Base-by-base conservation (phyloP, 2,888 invertebrate species). In the Busseola fusca region DNA sequence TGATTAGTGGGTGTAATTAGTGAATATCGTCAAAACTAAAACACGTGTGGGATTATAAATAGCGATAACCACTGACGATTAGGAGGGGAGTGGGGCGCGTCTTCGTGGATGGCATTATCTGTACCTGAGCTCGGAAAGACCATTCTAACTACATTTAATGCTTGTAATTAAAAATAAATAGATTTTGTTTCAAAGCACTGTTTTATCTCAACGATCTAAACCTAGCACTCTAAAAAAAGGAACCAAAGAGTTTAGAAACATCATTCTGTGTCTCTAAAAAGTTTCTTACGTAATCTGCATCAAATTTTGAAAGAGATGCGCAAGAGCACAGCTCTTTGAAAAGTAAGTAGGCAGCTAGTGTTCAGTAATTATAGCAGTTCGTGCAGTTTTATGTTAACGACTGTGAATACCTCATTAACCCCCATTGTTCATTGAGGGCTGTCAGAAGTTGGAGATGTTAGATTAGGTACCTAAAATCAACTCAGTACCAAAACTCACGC, bases 321-420 rank as follows among this genome's bases (percentile, higher is more conserved):
- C 71, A 62, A 37, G 84, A 83, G 83, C 52, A 64, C 54, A 50
- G 45, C 70, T 84, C 75, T 82, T 76, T 84, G 71, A 72, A 57
- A 21, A 74, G 64, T 81, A 82, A 85, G 73, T 81, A 81, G 54
- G 67, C 72, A 74, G 69, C 56, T 71, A 76, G 50, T 52, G 73
- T 65, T 50, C 57, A 54, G 72, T 76, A 75, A 69, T 79, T 77
- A 79, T 58, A 72, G 66, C 66, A 63, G 74, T 54, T 74, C 69
- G 73, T 78, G 78, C 80, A 81, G 79, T 81, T 80, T 78, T 66
- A 75, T 75, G 63, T 79, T 71, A 80, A 77, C 76, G 78, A 63
- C 50, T 66, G 45, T 70, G 74, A 79, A 81, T 84, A 79, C 68
- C 83, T 84, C 83, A 86, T 84, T 84, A 83, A 86, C 81, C 83